phyloP scores from a whole-genome alignment of 2,888 invertebrate species.

The Altica lythri region DNA sequence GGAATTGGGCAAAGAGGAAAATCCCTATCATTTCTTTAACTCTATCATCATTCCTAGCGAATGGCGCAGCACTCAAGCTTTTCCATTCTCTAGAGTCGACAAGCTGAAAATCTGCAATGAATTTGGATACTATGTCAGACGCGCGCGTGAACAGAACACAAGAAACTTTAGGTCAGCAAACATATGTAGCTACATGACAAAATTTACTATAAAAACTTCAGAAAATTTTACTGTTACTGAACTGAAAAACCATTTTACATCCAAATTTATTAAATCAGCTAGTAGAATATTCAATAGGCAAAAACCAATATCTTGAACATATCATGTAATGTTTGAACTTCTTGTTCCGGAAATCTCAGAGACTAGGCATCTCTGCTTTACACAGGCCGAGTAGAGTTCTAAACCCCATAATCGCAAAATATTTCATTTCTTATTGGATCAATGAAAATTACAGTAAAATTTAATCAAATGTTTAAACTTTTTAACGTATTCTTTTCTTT shows the following conservation, averaged over 20 bases:
- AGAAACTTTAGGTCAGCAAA: conserved; percentile 27
- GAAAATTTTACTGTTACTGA: conserved; percentile 13
- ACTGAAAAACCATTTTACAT: conserved; percentile 13
- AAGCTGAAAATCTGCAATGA: conserved; percentile 59
- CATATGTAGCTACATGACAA: conserved; percentile 11
- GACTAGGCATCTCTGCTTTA: no score
- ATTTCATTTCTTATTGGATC: no score
- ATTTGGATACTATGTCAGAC: conserved; percentile 55
- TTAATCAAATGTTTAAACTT: no score
- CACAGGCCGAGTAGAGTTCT: no score
- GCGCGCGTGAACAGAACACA: conserved; percentile 46
- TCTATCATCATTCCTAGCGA: conserved; percentile 56
- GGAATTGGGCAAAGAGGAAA: conserved; percentile 54
- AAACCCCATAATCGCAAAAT: no score
- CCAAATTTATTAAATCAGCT: conserved; percentile 17
- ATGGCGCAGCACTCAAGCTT: conserved; percentile 55
- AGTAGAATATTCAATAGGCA: conserved; percentile 16
- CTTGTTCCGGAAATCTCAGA: not conserved
- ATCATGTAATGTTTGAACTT: conserved; percentile 5
- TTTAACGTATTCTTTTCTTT: no score
- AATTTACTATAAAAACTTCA: conserved; percentile 14
- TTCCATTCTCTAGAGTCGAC: conserved; percentile 56
- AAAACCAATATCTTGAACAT: conserved; percentile 9
- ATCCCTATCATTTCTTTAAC: conserved; percentile 57
- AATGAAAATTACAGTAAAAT: no score